Conservation (phyloP, 1,140 invertebrate species). For the Leptinotarsa undecemlineata region DNA sequence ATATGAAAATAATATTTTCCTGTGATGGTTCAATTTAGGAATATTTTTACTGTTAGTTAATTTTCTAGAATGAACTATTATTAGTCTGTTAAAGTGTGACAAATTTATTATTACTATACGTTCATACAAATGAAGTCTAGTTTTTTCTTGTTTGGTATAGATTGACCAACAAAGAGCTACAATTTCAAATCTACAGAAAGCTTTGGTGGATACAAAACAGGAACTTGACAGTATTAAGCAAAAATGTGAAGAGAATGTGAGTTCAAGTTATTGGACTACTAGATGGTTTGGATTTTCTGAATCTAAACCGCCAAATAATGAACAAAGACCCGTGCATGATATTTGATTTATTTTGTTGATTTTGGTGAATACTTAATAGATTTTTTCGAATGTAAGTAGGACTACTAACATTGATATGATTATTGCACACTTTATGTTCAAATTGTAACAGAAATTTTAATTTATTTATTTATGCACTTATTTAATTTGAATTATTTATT, state of each 20-base stretch:
- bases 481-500: conserved; percentile 22
- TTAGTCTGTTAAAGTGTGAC: no score
- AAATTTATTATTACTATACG: background rate
- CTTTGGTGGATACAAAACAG: conserved; percentile 47
- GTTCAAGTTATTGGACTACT: conserved; percentile 45
- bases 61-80: no score
- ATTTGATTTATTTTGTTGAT: conserved; percentile 35
- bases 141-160: conserved; percentile 30
- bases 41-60: no score
- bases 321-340: conserved; percentile 49
- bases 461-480: conserved; percentile 1
- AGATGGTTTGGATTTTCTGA: conserved; percentile 46
- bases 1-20: no score
- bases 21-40: no score
- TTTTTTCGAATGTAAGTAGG: background rate
- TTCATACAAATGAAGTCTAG: background rate
- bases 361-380: background rate
- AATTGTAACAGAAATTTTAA: background rate
- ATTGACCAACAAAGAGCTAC: conserved; percentile 49
- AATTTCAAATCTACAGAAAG: conserved; percentile 48
- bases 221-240: conserved; percentile 46
- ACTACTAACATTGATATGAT: background rate
- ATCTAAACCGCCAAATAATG: conserved; percentile 36
- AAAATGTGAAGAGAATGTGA: conserved; percentile 49
- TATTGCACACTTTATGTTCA: background rate